These are phyloP conservation scores for Odontocerum albicorne DNA, from an alignment of 2,888 invertebrate species.

Conservation along the genomic window DNA sequence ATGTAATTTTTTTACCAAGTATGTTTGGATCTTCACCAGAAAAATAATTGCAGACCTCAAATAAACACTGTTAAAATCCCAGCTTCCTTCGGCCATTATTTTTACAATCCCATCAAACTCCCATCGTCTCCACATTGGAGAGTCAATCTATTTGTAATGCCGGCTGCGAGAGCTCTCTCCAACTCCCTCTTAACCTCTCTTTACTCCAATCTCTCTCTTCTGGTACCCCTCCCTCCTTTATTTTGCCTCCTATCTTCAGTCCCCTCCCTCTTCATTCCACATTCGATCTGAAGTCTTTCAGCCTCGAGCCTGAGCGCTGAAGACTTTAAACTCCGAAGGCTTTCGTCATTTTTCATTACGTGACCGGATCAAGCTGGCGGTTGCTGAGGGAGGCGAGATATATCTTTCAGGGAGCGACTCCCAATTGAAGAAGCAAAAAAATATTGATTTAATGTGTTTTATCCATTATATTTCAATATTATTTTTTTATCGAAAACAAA, in stretches of 20 bases:
- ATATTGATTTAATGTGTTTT: no score
- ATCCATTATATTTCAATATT: no score
- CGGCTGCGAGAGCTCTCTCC: not conserved
- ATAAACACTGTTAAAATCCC: no score
- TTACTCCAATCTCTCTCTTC: not conserved
- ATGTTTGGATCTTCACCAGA: no score
- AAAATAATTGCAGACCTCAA: no score
- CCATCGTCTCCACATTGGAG: no score
- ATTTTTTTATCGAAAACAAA: no score
- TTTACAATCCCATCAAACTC: no score
- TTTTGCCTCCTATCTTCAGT: not conserved
- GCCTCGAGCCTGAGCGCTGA: conserved; percentile 16
- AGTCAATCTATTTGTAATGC: no score
- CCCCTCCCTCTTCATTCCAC: not conserved
- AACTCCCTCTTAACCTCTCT: not conserved
- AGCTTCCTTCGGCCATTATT: no score
- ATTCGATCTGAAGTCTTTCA: conserved; percentile 6
- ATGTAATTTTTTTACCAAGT: no score
- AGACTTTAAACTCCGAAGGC: conserved; percentile 39
- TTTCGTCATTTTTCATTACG: conserved; percentile 70
- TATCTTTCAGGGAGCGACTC: not conserved
- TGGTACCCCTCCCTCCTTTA: not conserved
- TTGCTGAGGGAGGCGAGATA: not conserved
- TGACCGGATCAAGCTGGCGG: conserved; percentile 61
- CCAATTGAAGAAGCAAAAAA: not conserved